Base-by-base conservation (phyloP, 1,140 invertebrate species). In the Eriosoma lanigerum region DNA sequence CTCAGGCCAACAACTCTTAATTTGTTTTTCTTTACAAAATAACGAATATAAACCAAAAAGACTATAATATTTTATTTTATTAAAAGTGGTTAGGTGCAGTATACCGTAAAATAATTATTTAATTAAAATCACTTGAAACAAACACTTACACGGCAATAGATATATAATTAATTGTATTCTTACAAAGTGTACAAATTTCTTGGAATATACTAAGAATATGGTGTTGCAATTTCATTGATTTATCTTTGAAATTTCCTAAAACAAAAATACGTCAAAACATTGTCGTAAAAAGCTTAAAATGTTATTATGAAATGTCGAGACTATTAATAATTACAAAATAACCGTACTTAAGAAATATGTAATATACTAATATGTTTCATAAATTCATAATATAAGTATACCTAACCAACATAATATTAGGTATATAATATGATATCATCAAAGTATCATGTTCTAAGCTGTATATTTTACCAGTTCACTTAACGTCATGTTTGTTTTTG, bases 1-100 rank as follows among this genome's bases (percentile, higher is more conserved):
- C 24, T 29, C 58, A 17, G 58, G 26, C 1, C 58, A 17, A 29
- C 24, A 26, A 62, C 26, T 0, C 58, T 1, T 58, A 58, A 58
- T 58, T 56, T 56, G 54, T 56, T 56, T 58, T 58, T 58, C 56
- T n/a, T n/a, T n/a, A n/a, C n/a, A n/a, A n/a, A n/a, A n/a, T n/a
- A n/a, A n/a, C n/a, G n/a, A n/a, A n/a, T n/a, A n/a, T n/a, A n/a
- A n/a, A n/a, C n/a, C n/a, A n/a, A n/a, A n/a, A n/a, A n/a, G n/a
- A n/a, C n/a, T n/a, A n/a, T 48, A 48, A 13, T 48, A 48, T 48
- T 10, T 48, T 48, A 48, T 38, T 38, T 8, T 38, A 8, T 3
- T 38, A 4, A 38, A 38, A n/a, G n/a, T 38, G 32, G 32, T 38
- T 38, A 38, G 8, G n/a, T n/a, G n/a, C n/a, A n/a, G n/a, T n/a